phyloP scores from a whole-genome alignment of 2,888 invertebrate species.

The Cordylochernes scorpioides region DNA sequence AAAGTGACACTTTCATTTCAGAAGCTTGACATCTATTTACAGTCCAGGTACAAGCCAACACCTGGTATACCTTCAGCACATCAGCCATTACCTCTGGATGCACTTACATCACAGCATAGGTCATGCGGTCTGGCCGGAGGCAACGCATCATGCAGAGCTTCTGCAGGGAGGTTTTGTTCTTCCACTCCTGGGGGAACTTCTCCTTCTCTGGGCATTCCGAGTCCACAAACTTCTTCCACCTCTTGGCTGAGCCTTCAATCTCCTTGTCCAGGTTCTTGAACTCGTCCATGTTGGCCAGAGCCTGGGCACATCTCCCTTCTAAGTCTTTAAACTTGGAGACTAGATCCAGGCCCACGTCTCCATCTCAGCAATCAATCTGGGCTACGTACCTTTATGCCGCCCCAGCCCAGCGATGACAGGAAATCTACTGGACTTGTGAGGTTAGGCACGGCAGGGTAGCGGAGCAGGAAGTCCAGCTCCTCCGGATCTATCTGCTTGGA shows the following conservation, averaged over 20 bases:
- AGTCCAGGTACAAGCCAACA: too few relatives aligned
- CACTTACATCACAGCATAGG: slow-evolving; percentile 57
- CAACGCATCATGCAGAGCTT: slow-evolving; percentile 86
- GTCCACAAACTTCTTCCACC: slow-evolving; percentile 91
- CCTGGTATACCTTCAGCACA: too few relatives aligned
- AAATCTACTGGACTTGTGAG: slow-evolving; percentile 84
- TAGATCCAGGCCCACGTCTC: too few relatives aligned
- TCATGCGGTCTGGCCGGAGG: slow-evolving; percentile 78
- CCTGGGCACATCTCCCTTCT: slow-evolving; percentile 19
- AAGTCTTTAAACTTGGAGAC: too few relatives aligned
- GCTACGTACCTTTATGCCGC: slow-evolving; percentile 43
- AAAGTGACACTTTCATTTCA: too few relatives aligned
- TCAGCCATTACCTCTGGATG: background rate
- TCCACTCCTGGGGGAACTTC: slow-evolving; percentile 94
- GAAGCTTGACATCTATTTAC: too few relatives aligned
- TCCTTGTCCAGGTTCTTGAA: slow-evolving; percentile 65
- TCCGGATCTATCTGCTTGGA: slow-evolving; percentile 54
- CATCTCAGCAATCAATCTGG: background rate
- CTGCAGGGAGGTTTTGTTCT: slow-evolving; percentile 73
- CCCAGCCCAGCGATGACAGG: slow-evolving; percentile 71
- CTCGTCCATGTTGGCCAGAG: slow-evolving; percentile 63
- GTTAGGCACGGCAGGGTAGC: slow-evolving; percentile 73
- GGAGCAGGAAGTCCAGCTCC: slow-evolving; percentile 65
- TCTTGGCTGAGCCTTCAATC: slow-evolving; percentile 79
- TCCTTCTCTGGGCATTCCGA: slow-evolving; percentile 81